Conservation (phyloP, 2,888 invertebrate species). For the Heterodera filipjevi region DNA sequence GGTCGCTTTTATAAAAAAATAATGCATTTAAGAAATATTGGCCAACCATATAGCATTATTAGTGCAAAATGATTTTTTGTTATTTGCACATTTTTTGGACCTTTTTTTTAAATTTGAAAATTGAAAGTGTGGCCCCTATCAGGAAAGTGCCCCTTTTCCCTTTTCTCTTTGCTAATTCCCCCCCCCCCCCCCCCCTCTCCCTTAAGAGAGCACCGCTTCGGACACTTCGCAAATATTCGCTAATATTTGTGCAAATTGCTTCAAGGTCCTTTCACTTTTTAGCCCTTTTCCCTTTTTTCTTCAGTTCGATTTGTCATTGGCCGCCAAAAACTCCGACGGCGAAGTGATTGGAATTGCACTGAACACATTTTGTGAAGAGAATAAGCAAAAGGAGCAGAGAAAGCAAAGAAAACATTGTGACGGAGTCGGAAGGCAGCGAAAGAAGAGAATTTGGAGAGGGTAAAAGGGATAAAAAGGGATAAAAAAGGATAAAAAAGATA, state of each 20-base stretch:
- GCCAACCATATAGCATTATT: too few relatives aligned
- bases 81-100: too few relatives aligned
- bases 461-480: background rate
- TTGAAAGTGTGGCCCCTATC: too few relatives aligned
- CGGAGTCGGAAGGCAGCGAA: background rate
- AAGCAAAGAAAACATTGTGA: background rate
- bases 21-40: too few relatives aligned
- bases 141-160: too few relatives aligned
- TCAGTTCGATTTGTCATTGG: constrained; percentile 20
- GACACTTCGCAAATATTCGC: constrained; percentile 35
- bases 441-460: background rate
- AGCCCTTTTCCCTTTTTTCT: background rate
- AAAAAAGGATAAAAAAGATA: too few relatives aligned
- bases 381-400: background rate
- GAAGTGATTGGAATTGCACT: constrained; percentile 29
- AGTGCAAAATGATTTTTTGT: too few relatives aligned
- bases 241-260: constrained; percentile 33
- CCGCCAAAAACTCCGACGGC: constrained; percentile 8
- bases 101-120: too few relatives aligned
- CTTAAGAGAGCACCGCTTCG: constrained; percentile 8
- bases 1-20: too few relatives aligned
- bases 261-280: constrained; percentile 8
- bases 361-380: constrained; percentile 17
- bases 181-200: background rate
- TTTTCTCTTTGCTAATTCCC: too few relatives aligned